These are phyloP conservation scores for Fregata magnificens DNA, from an alignment of 2,113 vertebrate genomes.

Conservation along the genomic window DNA sequence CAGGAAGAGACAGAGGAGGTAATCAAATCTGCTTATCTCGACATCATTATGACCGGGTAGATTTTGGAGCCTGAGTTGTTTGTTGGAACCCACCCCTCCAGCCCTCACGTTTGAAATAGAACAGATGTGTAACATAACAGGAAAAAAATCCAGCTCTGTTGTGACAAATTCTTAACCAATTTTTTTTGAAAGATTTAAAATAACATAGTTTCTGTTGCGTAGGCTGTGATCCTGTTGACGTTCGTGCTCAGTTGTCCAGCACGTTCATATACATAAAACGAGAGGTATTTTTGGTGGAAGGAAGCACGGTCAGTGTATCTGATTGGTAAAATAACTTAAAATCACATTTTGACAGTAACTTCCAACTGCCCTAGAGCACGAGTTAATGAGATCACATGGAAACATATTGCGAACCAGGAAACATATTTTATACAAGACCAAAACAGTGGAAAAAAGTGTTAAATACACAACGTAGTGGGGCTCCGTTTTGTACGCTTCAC, in stretches of 20 bases:
- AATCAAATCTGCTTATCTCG: conserved; percentile 62
- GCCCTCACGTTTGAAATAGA: neutral
- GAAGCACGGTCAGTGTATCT: conserved; percentile 36
- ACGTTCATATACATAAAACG: conserved; percentile 16
- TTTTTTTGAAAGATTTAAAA: conserved; percentile 10
- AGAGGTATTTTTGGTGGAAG: conserved; percentile 56
- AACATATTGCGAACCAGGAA: conserved; percentile 73
- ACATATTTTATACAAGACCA: conserved; percentile 62
- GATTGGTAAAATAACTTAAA: conserved; percentile 26
- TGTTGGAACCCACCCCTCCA: conserved; percentile 46
- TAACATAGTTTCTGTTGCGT: conserved; percentile 4
- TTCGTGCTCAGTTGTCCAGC: conserved; percentile 3
- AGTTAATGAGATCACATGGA: conserved; percentile 62
- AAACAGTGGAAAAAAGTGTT: conserved; percentile 70
- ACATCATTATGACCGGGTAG: conserved; percentile 33
- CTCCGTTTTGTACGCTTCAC: neutral
- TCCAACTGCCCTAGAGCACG: conserved; percentile 54
- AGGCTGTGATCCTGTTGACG: conserved; percentile 52
- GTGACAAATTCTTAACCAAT: neutral
- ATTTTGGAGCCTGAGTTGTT: conserved; percentile 50
- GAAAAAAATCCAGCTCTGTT: neutral
- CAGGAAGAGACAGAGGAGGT: conserved; percentile 56
- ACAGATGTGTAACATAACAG: conserved; percentile 35
- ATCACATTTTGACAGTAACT: conserved; percentile 23
- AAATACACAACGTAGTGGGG: neutral